phyloP scores from a whole-genome alignment of 37 sponge, comb jelly and placozoan species.

The Cliona cf. orientalis region DNA sequence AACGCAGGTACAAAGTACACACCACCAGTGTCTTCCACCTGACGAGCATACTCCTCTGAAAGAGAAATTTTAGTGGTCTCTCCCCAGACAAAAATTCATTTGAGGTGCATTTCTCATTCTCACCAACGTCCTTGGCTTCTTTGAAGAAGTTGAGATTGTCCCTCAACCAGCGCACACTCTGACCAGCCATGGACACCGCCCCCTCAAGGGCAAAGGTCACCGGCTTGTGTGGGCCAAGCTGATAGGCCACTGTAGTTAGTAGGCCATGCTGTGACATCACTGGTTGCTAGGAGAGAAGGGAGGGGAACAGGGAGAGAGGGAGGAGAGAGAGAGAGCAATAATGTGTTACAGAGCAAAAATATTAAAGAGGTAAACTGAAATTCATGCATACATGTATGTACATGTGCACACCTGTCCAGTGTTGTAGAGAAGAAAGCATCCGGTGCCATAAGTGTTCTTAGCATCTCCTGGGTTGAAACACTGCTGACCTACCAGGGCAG shows the following conservation, averaged over 20 bases:
- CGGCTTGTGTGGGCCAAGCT: slow-evolving; percentile 69
- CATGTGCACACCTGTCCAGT: slow-evolving; percentile 67
- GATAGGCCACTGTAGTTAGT: slow-evolving; percentile 95
- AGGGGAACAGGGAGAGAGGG: too few relatives aligned
- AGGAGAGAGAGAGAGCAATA: background rate
- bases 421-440: slow-evolving; percentile 93
- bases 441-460: slow-evolving; percentile 98
- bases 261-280: slow-evolving; percentile 83
- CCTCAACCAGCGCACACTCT: slow-evolving; percentile 89
- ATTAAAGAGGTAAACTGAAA: slow-evolving; percentile 15
- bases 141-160: slow-evolving; percentile 80
- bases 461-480: slow-evolving; percentile 87
- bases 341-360: background rate
- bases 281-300: too few relatives aligned
- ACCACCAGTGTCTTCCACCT: slow-evolving; percentile 79
- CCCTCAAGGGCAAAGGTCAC: slow-evolving; percentile 93
- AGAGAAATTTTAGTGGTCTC: background rate
- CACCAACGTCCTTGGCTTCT: slow-evolving; percentile 77
- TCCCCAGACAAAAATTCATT: background rate
- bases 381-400: slow-evolving; percentile 11
- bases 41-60: slow-evolving; percentile 69
- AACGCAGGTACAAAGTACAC: slow-evolving; percentile 99
- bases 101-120: background rate
- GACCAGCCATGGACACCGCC: slow-evolving; percentile 95
- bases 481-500: slow-evolving; percentile 94